Percentiles rank a stretch among this genome's conserved stretches.
Conservation (phyloP, 2,888 invertebrate species). For the Cryptosula pallasiana region DNA sequence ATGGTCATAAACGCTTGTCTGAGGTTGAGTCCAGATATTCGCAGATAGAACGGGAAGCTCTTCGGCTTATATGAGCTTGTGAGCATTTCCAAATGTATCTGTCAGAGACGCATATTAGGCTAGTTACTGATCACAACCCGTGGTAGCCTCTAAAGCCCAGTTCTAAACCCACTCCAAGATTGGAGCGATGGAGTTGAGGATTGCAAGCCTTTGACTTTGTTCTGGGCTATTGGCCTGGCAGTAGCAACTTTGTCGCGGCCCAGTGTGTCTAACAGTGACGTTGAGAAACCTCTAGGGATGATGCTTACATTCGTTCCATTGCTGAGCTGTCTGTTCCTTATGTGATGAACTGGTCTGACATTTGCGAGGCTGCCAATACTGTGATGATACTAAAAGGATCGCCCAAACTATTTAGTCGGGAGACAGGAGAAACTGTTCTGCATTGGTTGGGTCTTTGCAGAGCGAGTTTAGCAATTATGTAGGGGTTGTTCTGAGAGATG, state of each 20-base stretch:
- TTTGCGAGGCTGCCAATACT: neutral
- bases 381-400: neutral
- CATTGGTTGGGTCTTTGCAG: neutral
- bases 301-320: neutral
- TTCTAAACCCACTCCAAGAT: neutral
- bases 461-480: conserved; percentile 24
- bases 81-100: neutral
- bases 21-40: conserved; percentile 10
- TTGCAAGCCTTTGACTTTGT: conserved; percentile 13
- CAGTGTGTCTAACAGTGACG: neutral
- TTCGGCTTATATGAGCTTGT: conserved; percentile 1
- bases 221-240: neutral
- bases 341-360: neutral
- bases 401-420: neutral
- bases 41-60: conserved; percentile 2
- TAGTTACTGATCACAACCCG: conserved; percentile 7
- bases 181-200: neutral
- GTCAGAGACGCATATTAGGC: neutral
- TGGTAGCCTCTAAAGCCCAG: neutral
- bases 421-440: neutral
- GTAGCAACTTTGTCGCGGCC: neutral
- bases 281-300: neutral
- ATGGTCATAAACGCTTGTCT: neutral
- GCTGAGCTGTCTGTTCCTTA: neutral
- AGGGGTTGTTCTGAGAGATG: conserved; percentile 24